phyloP scores from a whole-genome alignment of 2,113 vertebrate species.

The Thamnophis sirtalis region DNA sequence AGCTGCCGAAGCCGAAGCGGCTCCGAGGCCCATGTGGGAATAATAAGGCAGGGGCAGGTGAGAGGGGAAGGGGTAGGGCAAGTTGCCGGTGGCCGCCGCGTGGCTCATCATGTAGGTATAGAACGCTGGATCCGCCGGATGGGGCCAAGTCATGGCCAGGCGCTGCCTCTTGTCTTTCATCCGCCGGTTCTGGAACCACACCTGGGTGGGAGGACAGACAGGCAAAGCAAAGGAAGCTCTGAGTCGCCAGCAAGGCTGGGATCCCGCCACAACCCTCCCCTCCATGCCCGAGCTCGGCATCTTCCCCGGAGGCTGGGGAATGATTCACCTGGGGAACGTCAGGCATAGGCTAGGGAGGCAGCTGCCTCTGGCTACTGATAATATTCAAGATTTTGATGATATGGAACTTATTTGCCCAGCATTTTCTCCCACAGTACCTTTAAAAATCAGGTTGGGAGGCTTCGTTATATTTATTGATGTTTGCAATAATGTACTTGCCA shows the following conservation, averaged over 20 bases:
- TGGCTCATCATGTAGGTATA: conserved; percentile 99
- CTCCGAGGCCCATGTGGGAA: conserved; percentile 86
- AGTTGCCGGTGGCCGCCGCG: conserved; percentile 90
- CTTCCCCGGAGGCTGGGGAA: background rate
- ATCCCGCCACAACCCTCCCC: background rate
- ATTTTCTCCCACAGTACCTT: background rate
- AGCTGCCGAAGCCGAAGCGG: conserved; percentile 74
- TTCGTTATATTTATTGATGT: background rate
- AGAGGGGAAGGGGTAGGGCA: conserved; percentile 93
- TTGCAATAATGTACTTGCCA: background rate
- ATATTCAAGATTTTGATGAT: background rate
- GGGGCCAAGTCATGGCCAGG: conserved; percentile 97
- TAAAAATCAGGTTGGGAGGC: background rate
- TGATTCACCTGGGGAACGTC: background rate
- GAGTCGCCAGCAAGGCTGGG: background rate
- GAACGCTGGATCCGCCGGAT: conserved; percentile 95
- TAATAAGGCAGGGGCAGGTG: conserved; percentile 96
- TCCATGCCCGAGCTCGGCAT: background rate
- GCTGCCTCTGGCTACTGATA: background rate
- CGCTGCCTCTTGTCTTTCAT: conserved; percentile 99
- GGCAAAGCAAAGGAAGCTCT: background rate
- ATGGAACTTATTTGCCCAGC: background rate
- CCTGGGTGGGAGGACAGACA: conserved; percentile 69
- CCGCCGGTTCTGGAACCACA: conserved; percentile 98
- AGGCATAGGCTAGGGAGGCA: background rate